Base-by-base conservation (phyloP, 2,888 invertebrate species). In the Ennomos fuscantarius region DNA sequence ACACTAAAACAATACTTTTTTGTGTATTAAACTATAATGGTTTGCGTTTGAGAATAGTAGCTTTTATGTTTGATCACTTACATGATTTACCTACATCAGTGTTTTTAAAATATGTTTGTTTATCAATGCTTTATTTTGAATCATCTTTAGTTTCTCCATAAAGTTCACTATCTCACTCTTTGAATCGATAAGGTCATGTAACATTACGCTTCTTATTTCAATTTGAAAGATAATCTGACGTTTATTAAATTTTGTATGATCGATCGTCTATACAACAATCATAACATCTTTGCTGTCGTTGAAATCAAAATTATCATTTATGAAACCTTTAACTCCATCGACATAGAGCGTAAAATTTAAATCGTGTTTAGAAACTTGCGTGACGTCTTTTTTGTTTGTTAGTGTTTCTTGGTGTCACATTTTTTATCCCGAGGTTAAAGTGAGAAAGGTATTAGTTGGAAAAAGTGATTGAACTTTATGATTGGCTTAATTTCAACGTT, bases 211-310 rank as follows among this genome's bases (percentile, higher is more conserved):
- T 76, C 76, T 50, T 65, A 74, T 69, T 78, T 74, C 74, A 76
- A 76, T 76, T 77, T 73, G 78, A 82, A 84, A 86, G 81, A 75
- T 86, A 86, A 89, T 87, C 86, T 78, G 85, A 87, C 85, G 67
- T 79, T 76, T 80, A 82, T 50, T 83, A 83, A 79, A 81, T 73
- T 79, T 71, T 73, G 68, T 78, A 81, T 86, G 89, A 89, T 87
- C 78, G 87, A 88, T 87, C 74, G 79, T 73, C 60, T 63, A 63
- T 55, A 65, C 48, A 68, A 65, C 51, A 72, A 46, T 54, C 75
- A 68, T 69, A 60, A 11, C 67, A 58, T 36, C 32, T 54, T 50
- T 63, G 52, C 55, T 49, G 44, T 52, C 42, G 36, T 39, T 34
- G 15, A 12, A 32, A 12, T 11, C 9, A 44, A 39, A 24, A 45